Conservation (phyloP, 37 sponge, comb jelly and placozoan genomes). For the Amphimedon queenslandica region DNA sequence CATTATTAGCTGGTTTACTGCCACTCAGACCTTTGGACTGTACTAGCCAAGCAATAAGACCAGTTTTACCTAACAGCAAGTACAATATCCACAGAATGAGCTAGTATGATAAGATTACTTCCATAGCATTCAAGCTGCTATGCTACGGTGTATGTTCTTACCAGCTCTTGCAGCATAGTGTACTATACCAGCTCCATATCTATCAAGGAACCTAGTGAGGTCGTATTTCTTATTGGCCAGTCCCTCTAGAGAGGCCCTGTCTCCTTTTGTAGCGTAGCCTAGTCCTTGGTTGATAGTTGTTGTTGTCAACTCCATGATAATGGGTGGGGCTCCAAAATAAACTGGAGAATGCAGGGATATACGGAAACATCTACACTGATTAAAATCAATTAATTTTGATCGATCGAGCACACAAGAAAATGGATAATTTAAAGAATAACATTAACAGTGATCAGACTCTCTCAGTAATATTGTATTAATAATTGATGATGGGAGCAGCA, state of each 20-base stretch:
- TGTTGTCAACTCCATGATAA: background rate
- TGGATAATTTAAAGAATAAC: too few species aligned
- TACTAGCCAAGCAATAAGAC: constrained; percentile 56
- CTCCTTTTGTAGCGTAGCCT: constrained; percentile 51
- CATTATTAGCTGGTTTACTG: constrained; percentile 43
- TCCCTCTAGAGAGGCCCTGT: constrained; percentile 17
- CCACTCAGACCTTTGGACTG: constrained; percentile 26
- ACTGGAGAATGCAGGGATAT: background rate
- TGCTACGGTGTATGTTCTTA: too few species aligned
- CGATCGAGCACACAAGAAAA: too few species aligned
- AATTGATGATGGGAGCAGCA: too few species aligned
- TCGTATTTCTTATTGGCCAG: constrained; percentile 13
- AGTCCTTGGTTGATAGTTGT: constrained; percentile 10
- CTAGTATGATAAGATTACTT: too few species aligned
- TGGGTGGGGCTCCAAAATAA: background rate
- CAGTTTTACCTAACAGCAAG: too few species aligned
- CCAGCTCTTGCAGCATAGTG: constrained; percentile 75
- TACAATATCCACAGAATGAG: too few species aligned
- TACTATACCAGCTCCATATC: constrained; percentile 64
- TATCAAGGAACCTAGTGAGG: constrained; percentile 37
- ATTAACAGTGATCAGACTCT: too few species aligned
- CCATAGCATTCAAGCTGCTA: too few species aligned
- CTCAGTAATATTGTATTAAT: too few species aligned
- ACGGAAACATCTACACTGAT: too few species aligned
- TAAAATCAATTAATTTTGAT: too few species aligned